A percentile compares a stretch with the other conserved stretches of the same genome.
Conservation (phyloP, 1,140 invertebrate species). For the Mycetomoellerius zeteki region DNA sequence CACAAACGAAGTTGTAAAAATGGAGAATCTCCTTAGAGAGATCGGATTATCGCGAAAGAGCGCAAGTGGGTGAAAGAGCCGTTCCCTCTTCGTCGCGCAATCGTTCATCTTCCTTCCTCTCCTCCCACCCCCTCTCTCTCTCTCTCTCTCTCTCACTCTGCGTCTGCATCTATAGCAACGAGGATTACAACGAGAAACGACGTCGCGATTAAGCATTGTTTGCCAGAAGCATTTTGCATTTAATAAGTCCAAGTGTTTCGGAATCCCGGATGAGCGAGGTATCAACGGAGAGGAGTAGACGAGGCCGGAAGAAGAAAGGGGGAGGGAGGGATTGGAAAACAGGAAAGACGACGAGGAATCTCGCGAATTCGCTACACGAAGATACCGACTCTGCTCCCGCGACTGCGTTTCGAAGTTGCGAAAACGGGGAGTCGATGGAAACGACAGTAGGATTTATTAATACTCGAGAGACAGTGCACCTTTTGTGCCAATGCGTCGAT, state of each 20-base stretch:
- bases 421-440: conserved; percentile 56
- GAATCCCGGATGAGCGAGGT: conserved; percentile 51
- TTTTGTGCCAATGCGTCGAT: conserved; percentile 15
- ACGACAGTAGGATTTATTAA: conserved; percentile 52
- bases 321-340: neutral
- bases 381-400: conserved; percentile 20
- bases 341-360: conserved; percentile 50
- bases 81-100: conserved; percentile 32
- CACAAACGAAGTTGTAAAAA: conserved; percentile 77
- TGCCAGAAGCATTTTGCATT: conserved; percentile 76
- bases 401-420: conserved; percentile 44
- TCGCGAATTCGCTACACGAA: conserved; percentile 56
- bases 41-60: conserved; percentile 73
- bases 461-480: conserved; percentile 38
- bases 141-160: conserved; percentile 9
- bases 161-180: conserved; percentile 37
- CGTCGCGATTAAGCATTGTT: conserved; percentile 80
- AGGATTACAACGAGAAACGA: conserved; percentile 71
- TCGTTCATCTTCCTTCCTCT: neutral
- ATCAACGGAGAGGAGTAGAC: conserved; percentile 37
- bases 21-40: conserved; percentile 73
- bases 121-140: neutral
- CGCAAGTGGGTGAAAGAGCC: neutral
- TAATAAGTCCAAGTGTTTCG: conserved; percentile 75
- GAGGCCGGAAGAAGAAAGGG: neutral